phyloP scores from a whole-genome alignment of 2,888 invertebrate species.

The Byasa hedistus region DNA sequence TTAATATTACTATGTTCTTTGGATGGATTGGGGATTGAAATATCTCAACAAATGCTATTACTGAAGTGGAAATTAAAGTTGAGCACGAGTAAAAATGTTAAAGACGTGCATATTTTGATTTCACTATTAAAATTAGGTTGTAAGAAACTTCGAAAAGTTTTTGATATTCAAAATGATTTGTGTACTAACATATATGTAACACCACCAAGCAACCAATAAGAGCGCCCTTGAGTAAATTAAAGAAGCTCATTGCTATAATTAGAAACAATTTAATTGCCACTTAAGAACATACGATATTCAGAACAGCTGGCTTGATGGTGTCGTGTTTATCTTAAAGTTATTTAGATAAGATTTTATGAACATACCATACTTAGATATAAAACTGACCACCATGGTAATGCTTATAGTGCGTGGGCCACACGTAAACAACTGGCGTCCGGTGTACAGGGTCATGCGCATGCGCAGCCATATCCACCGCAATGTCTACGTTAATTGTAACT shows the following conservation, averaged over 20 bases:
- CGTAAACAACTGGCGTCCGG: constrained; percentile 73
- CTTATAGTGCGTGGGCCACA: constrained; percentile 65
- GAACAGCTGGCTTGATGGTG: constrained; percentile 29
- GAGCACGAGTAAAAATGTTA: too few species aligned
- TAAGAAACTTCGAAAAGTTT: too few species aligned
- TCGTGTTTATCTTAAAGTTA: constrained; percentile 30
- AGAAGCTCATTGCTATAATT: constrained; percentile 47
- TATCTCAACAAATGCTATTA: too few species aligned
- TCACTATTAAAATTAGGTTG: too few species aligned
- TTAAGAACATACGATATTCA: constrained; percentile 35
- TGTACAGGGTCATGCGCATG: constrained; percentile 47
- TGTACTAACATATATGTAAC: not conserved
- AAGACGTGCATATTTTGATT: too few species aligned
- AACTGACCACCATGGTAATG: constrained; percentile 37
- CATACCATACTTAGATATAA: constrained; percentile 32
- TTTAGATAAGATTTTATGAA: constrained; percentile 31
- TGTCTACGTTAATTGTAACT: constrained; percentile 29
- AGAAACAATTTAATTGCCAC: constrained; percentile 48
- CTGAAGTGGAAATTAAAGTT: too few species aligned
- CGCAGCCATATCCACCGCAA: constrained; percentile 27
- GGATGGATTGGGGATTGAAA: too few species aligned
- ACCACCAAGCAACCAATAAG: not conserved
- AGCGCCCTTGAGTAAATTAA: constrained; percentile 19
- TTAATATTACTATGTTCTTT: too few species aligned
- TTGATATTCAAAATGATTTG: too few species aligned